These are phyloP conservation scores for Champsocephalus esox DNA, from an alignment of 2,797 vertebrate genomes.

Conservation along the genomic window DNA sequence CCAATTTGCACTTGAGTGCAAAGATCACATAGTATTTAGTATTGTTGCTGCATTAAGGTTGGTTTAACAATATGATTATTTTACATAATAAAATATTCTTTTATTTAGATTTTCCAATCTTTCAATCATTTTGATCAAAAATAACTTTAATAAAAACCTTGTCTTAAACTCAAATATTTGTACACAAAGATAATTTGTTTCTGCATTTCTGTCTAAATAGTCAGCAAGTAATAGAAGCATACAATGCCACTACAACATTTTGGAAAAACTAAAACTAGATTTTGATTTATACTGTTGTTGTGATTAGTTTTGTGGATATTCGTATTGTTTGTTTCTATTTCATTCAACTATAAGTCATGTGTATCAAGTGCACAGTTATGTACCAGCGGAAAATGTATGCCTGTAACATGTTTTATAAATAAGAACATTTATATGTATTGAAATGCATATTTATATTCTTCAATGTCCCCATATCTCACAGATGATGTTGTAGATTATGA, in stretches of 20 bases:
- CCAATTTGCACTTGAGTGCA: not conserved
- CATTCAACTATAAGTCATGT: not conserved
- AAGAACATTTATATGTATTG: not conserved
- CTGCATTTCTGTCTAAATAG: not conserved
- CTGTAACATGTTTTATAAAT: not conserved
- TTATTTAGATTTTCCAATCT: not conserved
- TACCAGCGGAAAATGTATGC: not conserved
- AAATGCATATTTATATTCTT: not conserved
- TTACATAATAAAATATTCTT: not conserved
- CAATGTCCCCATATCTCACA: not conserved
- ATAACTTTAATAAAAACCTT: not conserved
- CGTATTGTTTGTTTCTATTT: not conserved
- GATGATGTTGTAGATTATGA: not conserved
- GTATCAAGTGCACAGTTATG: not conserved
- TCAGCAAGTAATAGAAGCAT: not conserved
- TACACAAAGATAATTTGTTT: not conserved
- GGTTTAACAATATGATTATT: not conserved
- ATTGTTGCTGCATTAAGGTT: not conserved
- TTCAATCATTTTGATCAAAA: not conserved
- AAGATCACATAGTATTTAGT: not conserved
- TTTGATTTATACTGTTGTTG: too few species aligned
- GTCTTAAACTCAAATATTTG: not conserved
- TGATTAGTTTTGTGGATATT: not conserved
- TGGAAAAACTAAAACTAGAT: not conserved
- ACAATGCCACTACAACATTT: not conserved